Evolutionary conservation across 2,113 vertebrate genomes (phyloP).

Genomic region (Guaruba guarouba): DNA sequence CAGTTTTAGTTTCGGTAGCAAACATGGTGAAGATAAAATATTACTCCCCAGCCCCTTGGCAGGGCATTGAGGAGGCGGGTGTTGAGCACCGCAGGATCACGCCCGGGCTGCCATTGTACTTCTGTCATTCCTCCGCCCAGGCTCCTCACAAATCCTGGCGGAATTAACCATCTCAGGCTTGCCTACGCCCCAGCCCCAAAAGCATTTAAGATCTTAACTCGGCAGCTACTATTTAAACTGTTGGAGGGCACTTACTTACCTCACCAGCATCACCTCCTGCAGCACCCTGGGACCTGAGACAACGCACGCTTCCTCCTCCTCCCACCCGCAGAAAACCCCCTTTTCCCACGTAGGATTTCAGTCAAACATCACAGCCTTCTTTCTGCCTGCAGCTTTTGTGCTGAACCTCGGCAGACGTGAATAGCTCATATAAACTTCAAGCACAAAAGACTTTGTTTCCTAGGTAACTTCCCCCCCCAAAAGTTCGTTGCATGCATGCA

Average conservation of each 20-base stretch:
- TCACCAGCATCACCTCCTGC: conserved; percentile 38
- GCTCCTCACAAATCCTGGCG: conserved; percentile 14
- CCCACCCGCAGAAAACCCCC: conserved; percentile 46
- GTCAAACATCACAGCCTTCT: conserved; percentile 72
- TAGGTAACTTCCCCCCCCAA: conserved; percentile 80
- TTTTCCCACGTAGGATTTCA: conserved; percentile 60
- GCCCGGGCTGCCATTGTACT: conserved; percentile 37
- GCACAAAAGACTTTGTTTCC: conserved; percentile 93
- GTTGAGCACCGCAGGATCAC: not conserved
- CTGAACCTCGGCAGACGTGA: conserved; percentile 77
- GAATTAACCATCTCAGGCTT: conserved; percentile 14
- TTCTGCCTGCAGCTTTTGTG: conserved; percentile 84
- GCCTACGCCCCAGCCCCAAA: not conserved
- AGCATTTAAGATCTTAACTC: conserved; percentile 22
- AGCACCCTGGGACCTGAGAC: conserved; percentile 50
- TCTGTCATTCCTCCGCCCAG: conserved; percentile 16
- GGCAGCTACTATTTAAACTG: conserved; percentile 20
- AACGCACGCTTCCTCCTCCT: conserved; percentile 11
- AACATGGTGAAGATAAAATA: conserved; percentile 1
- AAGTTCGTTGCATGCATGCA: conserved; percentile 73
- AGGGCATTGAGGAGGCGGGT: not conserved
- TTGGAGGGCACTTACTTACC: conserved; percentile 67
- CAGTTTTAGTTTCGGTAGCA: conserved; percentile 26
- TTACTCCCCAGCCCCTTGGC: not conserved
- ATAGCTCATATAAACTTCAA: conserved; percentile 85